Evolutionary conservation across 2,113 vertebrate genomes (phyloP), one percentile per base, ranked within the genome.

Genomic region (Macaca nemestrina): DNA sequence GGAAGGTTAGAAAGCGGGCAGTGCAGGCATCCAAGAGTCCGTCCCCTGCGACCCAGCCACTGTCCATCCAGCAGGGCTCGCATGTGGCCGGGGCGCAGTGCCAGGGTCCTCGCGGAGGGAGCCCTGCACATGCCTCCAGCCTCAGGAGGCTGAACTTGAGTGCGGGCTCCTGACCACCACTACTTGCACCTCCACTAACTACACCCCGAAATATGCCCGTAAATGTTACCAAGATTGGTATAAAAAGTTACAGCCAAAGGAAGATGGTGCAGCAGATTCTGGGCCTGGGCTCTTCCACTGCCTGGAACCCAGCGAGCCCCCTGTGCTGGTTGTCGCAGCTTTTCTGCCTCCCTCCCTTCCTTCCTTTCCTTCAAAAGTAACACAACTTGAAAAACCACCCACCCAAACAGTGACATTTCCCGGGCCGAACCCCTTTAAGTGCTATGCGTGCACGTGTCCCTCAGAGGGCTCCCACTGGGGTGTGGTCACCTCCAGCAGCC

Each of bases 401-500:
- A 43, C 35, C 23, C 13, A 0, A 12, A 14, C 14, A 16, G 38
- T 38, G n/a, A 12, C 2, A 5, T 0, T 75, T 17, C 12, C 43
- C 12, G 89, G 55, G 1, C 17, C 0, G 18, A 27, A 35, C 2
- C 22, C 2, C 3, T 18, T 22, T 3, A 1, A 4, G 5, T 2
- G 32, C 7, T 55, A 18, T 18, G 18, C 2, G 0, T 2, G 1
- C 22, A 1, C 2, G 1, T 4, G 35, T 6, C 30, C 67, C 59
- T 27, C 48, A 2, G 0, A 8, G 6, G 48, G n/a, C 48, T 75
- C 55, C 52, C 32, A 8, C 38, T 8, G 35, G 8, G 38, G 43
- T 32, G 40, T 11, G 1, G 3, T 11, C 18, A 2, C 23, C 52
- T 43, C 25, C 5, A 20, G 59, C 16, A 8, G 20, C 50, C 23